A percentile compares a stretch with the other conserved stretches of the same genome.
phyloP scores from a whole-genome alignment of 2,797 vertebrate species.

The Acanthis flammea region DNA sequence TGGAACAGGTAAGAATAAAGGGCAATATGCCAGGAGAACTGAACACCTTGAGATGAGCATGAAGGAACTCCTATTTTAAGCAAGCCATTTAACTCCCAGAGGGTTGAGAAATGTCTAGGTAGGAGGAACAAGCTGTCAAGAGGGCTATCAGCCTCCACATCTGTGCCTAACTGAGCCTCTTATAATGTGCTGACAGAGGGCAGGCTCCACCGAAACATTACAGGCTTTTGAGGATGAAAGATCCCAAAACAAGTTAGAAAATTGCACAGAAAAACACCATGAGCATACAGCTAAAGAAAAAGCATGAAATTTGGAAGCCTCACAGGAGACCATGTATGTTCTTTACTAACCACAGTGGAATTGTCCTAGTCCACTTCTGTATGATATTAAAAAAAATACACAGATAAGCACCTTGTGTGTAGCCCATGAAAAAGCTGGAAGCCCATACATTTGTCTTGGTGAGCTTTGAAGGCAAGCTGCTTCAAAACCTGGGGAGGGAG shows the following conservation, averaged over 20 bases:
- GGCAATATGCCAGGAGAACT: not conserved
- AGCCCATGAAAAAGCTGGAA: not conserved
- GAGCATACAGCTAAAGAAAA: not conserved
- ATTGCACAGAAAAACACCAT: not conserved
- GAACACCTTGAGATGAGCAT: not conserved
- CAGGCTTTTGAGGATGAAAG: not conserved
- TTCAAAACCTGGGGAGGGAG: not conserved
- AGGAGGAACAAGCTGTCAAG: not conserved
- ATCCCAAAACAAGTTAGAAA: not conserved
- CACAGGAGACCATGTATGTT: fast-evolving
- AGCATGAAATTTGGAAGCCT: not conserved
- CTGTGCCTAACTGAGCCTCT: not conserved
- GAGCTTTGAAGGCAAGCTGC: not conserved
- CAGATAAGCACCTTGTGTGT: not conserved
- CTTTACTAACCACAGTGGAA: not conserved
- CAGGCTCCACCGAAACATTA: not conserved
- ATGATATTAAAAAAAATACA: not conserved
- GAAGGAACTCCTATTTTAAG: not conserved
- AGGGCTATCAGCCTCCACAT: not conserved
- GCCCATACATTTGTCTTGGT: not conserved
- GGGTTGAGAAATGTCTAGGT: not conserved
- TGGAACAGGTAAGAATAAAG: not conserved
- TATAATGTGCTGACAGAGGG: not conserved
- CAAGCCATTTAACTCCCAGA: not conserved
- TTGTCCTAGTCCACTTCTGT: not conserved